A percentile compares a stretch with the other conserved stretches of the same genome.
phyloP scores from a whole-genome alignment of 2,797 vertebrate genomes.

The Poecilia velifera region DNA sequence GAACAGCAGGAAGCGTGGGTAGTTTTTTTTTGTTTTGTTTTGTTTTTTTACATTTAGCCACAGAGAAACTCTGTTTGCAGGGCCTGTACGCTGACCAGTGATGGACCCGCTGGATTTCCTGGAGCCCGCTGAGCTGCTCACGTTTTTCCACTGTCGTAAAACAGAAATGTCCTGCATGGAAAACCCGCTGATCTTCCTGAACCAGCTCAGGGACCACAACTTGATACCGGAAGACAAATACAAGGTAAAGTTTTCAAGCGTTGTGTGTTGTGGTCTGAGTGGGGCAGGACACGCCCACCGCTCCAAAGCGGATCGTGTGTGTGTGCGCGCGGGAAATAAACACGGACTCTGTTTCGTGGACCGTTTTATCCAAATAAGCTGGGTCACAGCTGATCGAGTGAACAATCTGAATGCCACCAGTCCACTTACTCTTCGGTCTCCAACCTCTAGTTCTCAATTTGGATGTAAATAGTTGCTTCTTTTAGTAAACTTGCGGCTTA shows the following conservation, averaged over 20 bases:
- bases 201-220: constrained; percentile 71
- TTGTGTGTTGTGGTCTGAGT: no score
- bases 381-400: not conserved
- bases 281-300: not conserved
- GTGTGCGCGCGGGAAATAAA: not conserved
- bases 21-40: no score
- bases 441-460: not conserved
- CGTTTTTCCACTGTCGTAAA: constrained; percentile 68
- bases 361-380: not conserved
- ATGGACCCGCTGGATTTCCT: constrained; percentile 69
- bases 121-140: constrained; percentile 26
- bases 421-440: not conserved
- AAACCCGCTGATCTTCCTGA: constrained; percentile 65
- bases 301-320: no score
- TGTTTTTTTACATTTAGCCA: not conserved
- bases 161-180: constrained; percentile 74
- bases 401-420: not conserved
- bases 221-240: constrained; percentile 65
- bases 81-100: not conserved
- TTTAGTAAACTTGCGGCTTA: not conserved
- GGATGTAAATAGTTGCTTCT: not conserved
- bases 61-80: not conserved
- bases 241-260: constrained; percentile 44
- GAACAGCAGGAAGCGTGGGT: not conserved
- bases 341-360: not conserved